Evolutionary conservation across 2,888 invertebrate genomes (phyloP).

Genomic region (Craniophora ligustri): DNA sequence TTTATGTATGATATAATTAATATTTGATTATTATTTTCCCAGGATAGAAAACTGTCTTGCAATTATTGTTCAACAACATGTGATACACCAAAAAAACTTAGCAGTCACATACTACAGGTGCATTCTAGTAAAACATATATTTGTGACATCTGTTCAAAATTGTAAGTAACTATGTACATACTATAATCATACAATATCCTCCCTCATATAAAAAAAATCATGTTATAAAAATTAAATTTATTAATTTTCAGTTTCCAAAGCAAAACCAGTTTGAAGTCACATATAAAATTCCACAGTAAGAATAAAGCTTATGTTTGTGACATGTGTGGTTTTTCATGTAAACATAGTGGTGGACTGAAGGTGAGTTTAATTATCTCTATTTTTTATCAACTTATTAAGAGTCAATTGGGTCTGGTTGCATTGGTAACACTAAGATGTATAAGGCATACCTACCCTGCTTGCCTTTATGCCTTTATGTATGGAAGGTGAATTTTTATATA

Average conservation of each 20-base stretch:
- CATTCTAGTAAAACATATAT: conserved; percentile 59
- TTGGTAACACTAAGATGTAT: no score
- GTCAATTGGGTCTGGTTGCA: no score
- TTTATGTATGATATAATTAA: no score
- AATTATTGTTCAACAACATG: conserved; percentile 58
- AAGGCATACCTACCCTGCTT: no score
- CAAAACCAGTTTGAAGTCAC: conserved; percentile 56
- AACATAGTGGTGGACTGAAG: conserved; percentile 54
- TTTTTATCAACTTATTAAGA: no score
- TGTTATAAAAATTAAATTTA: no score
- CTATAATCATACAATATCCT: background rate
- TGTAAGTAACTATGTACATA: conserved; percentile 53
- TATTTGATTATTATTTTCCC: conserved; percentile 46
- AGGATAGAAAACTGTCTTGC: conserved; percentile 64
- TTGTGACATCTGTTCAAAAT: conserved; percentile 72
- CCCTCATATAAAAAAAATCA: no score
- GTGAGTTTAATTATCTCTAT: conserved; percentile 42
- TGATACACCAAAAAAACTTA: conserved; percentile 54
- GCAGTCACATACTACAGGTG: conserved; percentile 52
- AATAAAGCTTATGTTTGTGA: conserved; percentile 61
- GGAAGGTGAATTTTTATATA: no score
- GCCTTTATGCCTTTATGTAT: no score
- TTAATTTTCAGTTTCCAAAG: conserved; percentile 57
- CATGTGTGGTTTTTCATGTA: conserved; percentile 65
- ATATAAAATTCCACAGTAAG: conserved; percentile 58